Base-by-base conservation (phyloP, 1,140 invertebrate genomes). In the Cotesia typhae region DNA sequence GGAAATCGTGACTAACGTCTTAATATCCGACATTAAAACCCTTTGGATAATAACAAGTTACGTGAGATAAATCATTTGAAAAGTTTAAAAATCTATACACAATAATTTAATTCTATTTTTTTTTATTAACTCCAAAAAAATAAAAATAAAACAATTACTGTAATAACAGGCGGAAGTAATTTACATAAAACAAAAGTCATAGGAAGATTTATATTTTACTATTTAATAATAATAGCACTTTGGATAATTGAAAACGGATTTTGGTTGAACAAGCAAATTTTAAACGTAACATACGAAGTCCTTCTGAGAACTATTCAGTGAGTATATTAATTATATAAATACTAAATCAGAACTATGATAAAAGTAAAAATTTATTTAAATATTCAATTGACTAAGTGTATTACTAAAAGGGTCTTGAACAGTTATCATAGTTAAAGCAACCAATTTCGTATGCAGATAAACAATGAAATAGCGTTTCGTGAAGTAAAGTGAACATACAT, bases 31-130 rank as follows among this genome's bases (percentile, higher is more conserved):
- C 73, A 73, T 77, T 68, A 72, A 72, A 72, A 70, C 69, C 37
- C 64, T 73, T 59, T 81, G 80, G 78, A 71, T 69, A 20, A 74
- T 67, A 72, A 81, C 78, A 74, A 65, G 80, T 81, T 70, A 73
- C 4, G 38, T 74, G 38, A 70, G 36, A 41, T 20, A 70, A 51
- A 70, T 59, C 63, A 66, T 60, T 70, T 60, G 61, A 55, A 70
- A 20, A 12, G 53, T 17, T 52, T 55, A 65, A 51, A 72, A 52
- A 17, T 52, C 71, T 72, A 70, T 59, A 61, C 37, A 35, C 20
- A 67, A 65, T 59, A 12, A 36, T 67, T 38, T 67, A 67, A 28
- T 38, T 41, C 4, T 17, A 51, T 37, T 72, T 47, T 12, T 12
- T 73, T 59, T 74, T 52, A 70, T 73, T 67, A 1, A 28, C 57